Percentiles rank a stretch among this genome's conserved stretches.
phyloP scores from a whole-genome alignment of 1,140 invertebrate genomes.

The Drosophila neocordata region DNA sequence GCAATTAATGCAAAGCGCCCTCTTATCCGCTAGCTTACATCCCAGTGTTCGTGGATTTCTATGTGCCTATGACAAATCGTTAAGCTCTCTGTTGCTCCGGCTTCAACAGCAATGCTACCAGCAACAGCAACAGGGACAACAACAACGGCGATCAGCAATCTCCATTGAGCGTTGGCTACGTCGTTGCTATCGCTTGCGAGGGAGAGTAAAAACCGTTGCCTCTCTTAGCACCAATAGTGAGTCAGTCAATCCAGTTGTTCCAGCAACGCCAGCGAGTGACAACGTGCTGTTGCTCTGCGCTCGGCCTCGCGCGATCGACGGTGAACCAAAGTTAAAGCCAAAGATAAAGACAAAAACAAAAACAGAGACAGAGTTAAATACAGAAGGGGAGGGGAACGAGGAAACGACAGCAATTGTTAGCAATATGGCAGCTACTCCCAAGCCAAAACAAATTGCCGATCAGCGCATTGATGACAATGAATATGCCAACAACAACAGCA shows the following conservation, averaged over 20 bases:
- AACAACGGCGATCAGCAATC: conserved; percentile 28
- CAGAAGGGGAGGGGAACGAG: neutral
- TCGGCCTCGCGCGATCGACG: conserved; percentile 8
- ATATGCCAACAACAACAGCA: conserved; percentile 42
- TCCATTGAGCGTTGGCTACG: conserved; percentile 9
- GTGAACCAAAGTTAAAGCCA: conserved; percentile 8
- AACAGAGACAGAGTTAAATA: neutral
- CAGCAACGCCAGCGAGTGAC: conserved; percentile 56
- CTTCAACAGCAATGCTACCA: conserved; percentile 28
- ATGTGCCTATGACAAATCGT: conserved; percentile 56
- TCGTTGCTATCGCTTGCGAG: conserved; percentile 23
- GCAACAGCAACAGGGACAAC: conserved; percentile 25
- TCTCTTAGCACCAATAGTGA: conserved; percentile 34
- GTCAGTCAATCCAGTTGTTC: conserved; percentile 57
- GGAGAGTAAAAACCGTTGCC: conserved; percentile 4
- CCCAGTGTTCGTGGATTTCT: conserved; percentile 57
- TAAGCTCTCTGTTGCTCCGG: conserved; percentile 43
- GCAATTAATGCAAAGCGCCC: conserved; percentile 49
- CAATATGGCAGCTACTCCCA: conserved; percentile 66
- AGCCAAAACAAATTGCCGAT: conserved; percentile 47
- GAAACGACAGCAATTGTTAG: neutral
- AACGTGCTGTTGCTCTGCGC: conserved; percentile 46
- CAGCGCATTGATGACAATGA: conserved; percentile 40
- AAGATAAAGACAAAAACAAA: conserved; percentile 8
- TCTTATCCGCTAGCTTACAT: conserved; percentile 52